Evolutionary conservation across 2,113 vertebrate species (phyloP), one percentile per base, ranked within the genome.

Genomic region (Pelobates fuscus): DNA sequence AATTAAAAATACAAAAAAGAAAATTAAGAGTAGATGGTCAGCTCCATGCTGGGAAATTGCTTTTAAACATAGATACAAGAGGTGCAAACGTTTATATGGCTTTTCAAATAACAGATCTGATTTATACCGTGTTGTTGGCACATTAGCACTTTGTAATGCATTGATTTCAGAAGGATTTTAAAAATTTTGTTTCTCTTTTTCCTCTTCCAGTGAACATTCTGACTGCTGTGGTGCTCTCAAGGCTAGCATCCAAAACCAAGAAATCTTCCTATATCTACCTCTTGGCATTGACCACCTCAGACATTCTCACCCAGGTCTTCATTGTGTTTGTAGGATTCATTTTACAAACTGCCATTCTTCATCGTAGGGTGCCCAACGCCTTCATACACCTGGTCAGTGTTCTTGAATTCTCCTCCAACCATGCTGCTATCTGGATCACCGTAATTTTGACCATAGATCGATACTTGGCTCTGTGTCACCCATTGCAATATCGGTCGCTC

Each of bases 321-420:
- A 95, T 98, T 80, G 86, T 99, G 81, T 96, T 98, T 0, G 83
- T 93, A 27, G 96, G 95, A 69, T 97, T 98, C 86, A 91, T 98
- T 58, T 84, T 98, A 79, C 95, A 96, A 87, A 94, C 94, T 0
- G 94, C 93, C 0, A 88, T 96, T 54, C 91, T 98, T 79, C 92
- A 93, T 27, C 90, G 92, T 0, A 82, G 90, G 0, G 91, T 95
- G 18, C 95, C 95, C 0, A 66, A 62, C 0, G 80, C 91, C 5
- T 86, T 96, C 78, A 83, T 92, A 49, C 94, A 90, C 76, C 80
- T 83, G 0, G 88, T 95, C 30, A 97, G 89, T 0, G 85, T 93
- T 18, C 87, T 95, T 11, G 94, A 98, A 88, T 98, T 98, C 3
- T 88, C 93, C 0, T 92, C 95, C 84, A 96, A 93, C 82, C 96